Evolutionary conservation across 2,888 invertebrate species (phyloP), one percentile per base, ranked within the genome.

Genomic region (Halictus quadricinctus): DNA sequence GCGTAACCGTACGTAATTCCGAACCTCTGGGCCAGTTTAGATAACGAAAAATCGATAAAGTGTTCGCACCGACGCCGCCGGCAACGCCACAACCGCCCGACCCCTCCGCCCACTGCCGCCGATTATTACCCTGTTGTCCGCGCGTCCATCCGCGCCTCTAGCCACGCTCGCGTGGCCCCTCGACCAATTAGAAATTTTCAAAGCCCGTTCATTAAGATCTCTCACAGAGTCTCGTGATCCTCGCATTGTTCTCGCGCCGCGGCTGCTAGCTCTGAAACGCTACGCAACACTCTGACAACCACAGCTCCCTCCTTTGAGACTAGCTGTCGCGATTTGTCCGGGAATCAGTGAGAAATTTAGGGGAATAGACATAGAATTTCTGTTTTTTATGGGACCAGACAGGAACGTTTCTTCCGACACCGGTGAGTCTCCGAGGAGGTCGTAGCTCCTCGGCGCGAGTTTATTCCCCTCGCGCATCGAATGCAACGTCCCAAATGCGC

Each of bases 11-110:
- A 76, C 72, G 76, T 77, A 77, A 83, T 83, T 77, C 73, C 76
- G 69, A 60, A 69, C 46, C 82, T 70, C 70, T 73, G 85, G 75
- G 50, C 72, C 84, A 54, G 54, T 29, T 64, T 18, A 58, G 79
- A 85, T 85, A 85, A 84, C 84, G 85, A 84, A 85, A 79, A 76
- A 85, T 84, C 84, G 79, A 84, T 84, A 72, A 79, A 85, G 85
- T 72, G 54, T 85, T 72, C 79, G 29, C 79, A 25, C 73, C 66
- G 60, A 21, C 76, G 36, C 36, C 69, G 36, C n/a, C 41, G 69
- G 29, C 4, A 43, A 43, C 43, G n/a, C 72, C 70, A 41, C 36
- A 66, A 25, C 54, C 84, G 15, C 48, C 60, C 64, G 29, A 29
- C 72, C 48, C 18, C 72, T 15, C 41, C 21, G 13, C 43, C 74